phyloP scores from a whole-genome alignment of 1,140 invertebrate genomes.

The Lasioglossum baleicum region DNA sequence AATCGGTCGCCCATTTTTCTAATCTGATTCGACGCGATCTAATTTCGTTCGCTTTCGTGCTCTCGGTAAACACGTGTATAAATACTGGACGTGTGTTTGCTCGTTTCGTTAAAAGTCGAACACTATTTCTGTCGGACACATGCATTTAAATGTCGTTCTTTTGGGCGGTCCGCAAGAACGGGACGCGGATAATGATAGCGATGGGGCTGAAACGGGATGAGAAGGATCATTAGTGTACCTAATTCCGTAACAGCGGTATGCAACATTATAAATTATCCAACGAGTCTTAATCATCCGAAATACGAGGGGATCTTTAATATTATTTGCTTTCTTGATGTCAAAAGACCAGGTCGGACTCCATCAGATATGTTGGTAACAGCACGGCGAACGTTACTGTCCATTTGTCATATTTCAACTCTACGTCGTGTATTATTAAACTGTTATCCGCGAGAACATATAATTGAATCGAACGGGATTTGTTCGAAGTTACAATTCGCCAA shows the following conservation, averaged over 20 bases:
- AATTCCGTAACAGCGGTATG: conserved; percentile 19
- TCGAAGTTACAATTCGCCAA: no score
- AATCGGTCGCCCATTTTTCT: no score
- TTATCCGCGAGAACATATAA: no score
- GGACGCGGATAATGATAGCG: conserved; percentile 56
- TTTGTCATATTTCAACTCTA: no score
- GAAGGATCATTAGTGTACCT: conserved; percentile 44
- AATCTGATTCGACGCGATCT: no score
- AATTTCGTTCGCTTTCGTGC: not conserved
- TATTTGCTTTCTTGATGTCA: not conserved
- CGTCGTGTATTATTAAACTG: no score
- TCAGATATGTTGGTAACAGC: not conserved
- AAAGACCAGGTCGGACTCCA: not conserved
- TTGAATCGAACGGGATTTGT: no score
- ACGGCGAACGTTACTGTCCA: not conserved
- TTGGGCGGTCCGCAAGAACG: conserved; percentile 25
- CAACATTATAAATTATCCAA: conserved; percentile 34
- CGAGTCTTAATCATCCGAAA: not conserved
- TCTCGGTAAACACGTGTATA: not conserved
- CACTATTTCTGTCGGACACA: conserved; percentile 51
- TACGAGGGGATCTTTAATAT: not conserved
- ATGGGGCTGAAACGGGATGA: conserved; percentile 39
- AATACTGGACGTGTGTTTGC: conserved; percentile 26
- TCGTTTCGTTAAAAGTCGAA: conserved; percentile 42
- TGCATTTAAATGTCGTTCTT: conserved; percentile 33